Evolutionary conservation across 2,888 invertebrate species (phyloP).

Genomic region (Eupithecia inturbata): DNA sequence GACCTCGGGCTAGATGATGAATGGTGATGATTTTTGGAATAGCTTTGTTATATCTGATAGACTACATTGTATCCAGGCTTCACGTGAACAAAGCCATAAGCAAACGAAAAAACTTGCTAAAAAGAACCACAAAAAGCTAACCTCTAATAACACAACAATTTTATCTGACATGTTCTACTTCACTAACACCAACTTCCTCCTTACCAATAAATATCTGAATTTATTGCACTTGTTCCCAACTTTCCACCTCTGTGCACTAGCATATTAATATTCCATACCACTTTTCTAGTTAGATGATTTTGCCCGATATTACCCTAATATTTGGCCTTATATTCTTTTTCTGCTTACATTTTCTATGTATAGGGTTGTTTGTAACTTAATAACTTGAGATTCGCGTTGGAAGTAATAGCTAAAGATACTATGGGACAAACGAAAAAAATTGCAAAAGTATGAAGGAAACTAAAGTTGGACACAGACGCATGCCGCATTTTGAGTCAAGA

Average conservation of each 20-base stretch:
- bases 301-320: constrained; percentile 46
- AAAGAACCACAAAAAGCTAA: background rate
- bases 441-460: no score
- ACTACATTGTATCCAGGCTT: no score
- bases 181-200: constrained; percentile 23
- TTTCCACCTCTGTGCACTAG: constrained; percentile 38
- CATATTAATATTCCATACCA: constrained; percentile 53
- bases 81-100: no score
- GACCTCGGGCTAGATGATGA: no score
- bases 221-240: constrained; percentile 42
- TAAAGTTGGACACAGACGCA: no score
- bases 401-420: no score
- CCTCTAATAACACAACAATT: constrained; percentile 11
- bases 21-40: no score
- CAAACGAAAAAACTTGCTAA: background rate
- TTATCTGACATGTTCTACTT: constrained; percentile 27
- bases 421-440: no score
- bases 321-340: constrained; percentile 43
- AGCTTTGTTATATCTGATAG: no score
- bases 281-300: constrained; percentile 54
- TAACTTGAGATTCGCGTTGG: background rate
- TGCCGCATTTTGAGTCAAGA: no score
- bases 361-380: background rate
- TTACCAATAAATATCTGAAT: constrained; percentile 40
- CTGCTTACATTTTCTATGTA: constrained; percentile 2